Evolutionary conservation across 2,888 invertebrate genomes (phyloP), one percentile per base, ranked within the genome.

Genomic region (Chydorus sphaericus): DNA sequence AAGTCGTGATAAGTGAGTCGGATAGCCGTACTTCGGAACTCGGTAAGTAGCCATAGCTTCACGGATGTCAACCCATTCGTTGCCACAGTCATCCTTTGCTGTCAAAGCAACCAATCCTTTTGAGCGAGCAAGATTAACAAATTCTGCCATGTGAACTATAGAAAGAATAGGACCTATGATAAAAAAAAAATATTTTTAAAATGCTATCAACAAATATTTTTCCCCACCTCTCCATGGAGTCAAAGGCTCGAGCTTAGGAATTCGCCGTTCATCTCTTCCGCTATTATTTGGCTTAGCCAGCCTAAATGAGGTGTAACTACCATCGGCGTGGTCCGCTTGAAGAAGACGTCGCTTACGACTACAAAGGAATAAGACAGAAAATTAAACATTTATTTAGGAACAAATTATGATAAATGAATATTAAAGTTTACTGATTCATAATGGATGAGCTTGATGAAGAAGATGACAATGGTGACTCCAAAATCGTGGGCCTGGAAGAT

Each of bases 1-100:
- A 26, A 55, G 36, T 36, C 55, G 48, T 26, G 55, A 37, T 36
- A 55, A 49, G 55, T 55, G 55, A 8, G 55, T 55, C 36, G 31
- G 48, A 33, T 55, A 55, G 3, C 55, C 55, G 26, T 55, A 49
- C 20, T 28, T 48, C 2, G 55, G 55, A 23, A 55, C 55, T 23
- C 55, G 55, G 26, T 33, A 55, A 11, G 33, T 36, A 2, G 48
- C 55, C 4, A 39, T 26, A 14, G 48, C 29, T 11, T 48, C n/a
- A 7, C 55, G 55, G 33, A 55, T 33, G 8, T 55, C 55, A 10
- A 55, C n/a, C 55, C 55, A 55, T 18, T 48, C 36, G 16, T 49
- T 23, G 20, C 49, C 55, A 8, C 37, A 26, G 11, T 55, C 55
- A 18, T 55, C 55, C 23, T 36, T 31, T 16, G 23, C 26, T 7